Conservation (phyloP, 1,140 invertebrate genomes). For the Drosophila repletoides region DNA sequence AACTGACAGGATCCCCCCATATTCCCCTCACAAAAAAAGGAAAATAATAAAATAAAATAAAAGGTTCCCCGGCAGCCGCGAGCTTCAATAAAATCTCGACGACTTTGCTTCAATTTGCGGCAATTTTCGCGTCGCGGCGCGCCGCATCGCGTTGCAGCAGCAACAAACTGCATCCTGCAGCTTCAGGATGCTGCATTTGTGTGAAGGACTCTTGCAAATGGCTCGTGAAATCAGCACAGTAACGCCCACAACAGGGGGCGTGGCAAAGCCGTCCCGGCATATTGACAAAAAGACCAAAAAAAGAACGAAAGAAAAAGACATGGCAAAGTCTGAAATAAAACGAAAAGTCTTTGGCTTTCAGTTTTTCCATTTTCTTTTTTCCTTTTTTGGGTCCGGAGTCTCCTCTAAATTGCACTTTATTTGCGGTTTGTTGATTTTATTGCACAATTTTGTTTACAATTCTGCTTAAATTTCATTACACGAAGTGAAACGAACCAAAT, state of each 20-base stretch:
- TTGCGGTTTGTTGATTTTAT: constrained; percentile 70
- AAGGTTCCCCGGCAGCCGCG: constrained; percentile 20
- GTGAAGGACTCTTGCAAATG: constrained; percentile 49
- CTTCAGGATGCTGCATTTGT: constrained; percentile 24
- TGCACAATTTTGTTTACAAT: constrained; percentile 67
- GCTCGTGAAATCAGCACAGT: constrained; percentile 51
- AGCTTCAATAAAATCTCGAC: constrained; percentile 31
- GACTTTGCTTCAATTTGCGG: constrained; percentile 33
- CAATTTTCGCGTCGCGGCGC: constrained; percentile 35
- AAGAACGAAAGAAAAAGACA: constrained; percentile 14
- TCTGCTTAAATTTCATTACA: constrained; percentile 78
- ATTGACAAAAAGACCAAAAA: constrained; percentile 40
- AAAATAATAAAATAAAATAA: neutral
- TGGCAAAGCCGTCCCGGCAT: constrained; percentile 1
- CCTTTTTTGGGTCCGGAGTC: constrained; percentile 9
- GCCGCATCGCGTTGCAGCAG: too few species aligned
- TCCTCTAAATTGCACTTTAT: constrained; percentile 61
- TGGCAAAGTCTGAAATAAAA: constrained; percentile 33
- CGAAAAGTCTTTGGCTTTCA: constrained; percentile 24
- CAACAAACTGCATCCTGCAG: constrained; percentile 16
- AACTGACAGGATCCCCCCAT: neutral
- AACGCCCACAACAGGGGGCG: neutral
- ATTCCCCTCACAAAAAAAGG: neutral
- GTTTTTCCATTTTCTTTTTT: neutral
- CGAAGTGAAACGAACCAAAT: constrained; percentile 51